A percentile compares a stretch with the other conserved stretches of the same genome.
These are phyloP conservation scores for Agrotis puta DNA, from an alignment of 2,888 invertebrate genomes.

Conservation along the genomic window DNA sequence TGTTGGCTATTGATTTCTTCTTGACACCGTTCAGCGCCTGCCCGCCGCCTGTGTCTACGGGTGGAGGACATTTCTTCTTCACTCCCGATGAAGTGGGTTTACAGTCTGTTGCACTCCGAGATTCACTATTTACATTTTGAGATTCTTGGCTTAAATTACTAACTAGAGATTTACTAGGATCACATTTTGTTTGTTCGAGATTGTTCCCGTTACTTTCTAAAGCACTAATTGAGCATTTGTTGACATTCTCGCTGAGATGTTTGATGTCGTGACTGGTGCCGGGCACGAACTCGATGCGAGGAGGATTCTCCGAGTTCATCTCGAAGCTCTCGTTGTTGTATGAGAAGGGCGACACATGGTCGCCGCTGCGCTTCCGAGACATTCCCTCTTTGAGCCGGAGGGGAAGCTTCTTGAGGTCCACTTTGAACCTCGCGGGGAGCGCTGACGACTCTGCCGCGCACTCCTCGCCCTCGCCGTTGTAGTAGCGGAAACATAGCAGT, in stretches of 20 bases:
- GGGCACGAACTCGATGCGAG: conserved; percentile 83
- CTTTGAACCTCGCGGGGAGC: conserved; percentile 86
- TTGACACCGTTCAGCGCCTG: conserved; percentile 90
- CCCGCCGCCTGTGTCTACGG: conserved; percentile 89
- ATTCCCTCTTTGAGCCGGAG: conserved; percentile 90
- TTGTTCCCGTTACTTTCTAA: conserved; percentile 87
- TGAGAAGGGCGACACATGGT: conserved; percentile 87
- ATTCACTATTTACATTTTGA: conserved; percentile 87
- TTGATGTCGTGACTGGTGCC: conserved; percentile 86
- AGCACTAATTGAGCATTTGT: conserved; percentile 91
- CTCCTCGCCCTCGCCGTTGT: conserved; percentile 92
- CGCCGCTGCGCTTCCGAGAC: conserved; percentile 88
- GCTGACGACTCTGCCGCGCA: conserved; percentile 92
- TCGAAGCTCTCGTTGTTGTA: conserved; percentile 90
- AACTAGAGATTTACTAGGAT: conserved; percentile 89
- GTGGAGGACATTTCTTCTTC: conserved; percentile 91
- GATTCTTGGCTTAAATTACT: conserved; percentile 85
- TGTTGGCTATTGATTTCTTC: conserved; percentile 92
- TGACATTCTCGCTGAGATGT: conserved; percentile 88
- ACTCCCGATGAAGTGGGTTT: conserved; percentile 86
- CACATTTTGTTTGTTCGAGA: conserved; percentile 87
- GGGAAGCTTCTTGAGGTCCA: conserved; percentile 91
- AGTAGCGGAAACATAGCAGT: conserved; percentile 93
- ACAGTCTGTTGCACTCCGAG: conserved; percentile 82
- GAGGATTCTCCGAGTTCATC: conserved; percentile 86